Evolutionary conservation across 30 jellyfish, hydroid and myxozoan genomes (phyloP).

Genomic region (Chrysaora quinquecirrha): DNA sequence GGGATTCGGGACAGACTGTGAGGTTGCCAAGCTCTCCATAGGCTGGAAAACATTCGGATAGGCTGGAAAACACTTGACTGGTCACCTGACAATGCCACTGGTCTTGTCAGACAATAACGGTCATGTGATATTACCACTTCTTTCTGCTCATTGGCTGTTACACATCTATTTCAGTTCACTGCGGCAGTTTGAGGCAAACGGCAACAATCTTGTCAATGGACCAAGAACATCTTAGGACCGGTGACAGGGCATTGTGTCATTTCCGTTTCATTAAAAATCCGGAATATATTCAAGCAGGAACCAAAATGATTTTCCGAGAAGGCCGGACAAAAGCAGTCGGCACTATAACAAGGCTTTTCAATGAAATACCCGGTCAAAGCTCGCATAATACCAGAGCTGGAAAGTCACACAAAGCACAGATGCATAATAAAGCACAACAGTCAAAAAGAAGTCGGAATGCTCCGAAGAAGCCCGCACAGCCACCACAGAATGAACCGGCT

Average conservation of each 20-base stretch:
- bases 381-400: slow-evolving; percentile 84
- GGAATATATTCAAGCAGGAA: slow-evolving; percentile 83
- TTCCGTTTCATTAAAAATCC: slow-evolving; percentile 94
- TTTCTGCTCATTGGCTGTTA: too few relatives aligned
- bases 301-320: slow-evolving; percentile 96
- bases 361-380: slow-evolving; percentile 83
- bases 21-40: too few relatives aligned
- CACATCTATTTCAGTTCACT: slow-evolving; percentile 81
- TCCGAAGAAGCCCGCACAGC: slow-evolving; percentile 24
- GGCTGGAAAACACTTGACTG: too few relatives aligned
- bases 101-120: too few relatives aligned
- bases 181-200: slow-evolving; percentile 96
- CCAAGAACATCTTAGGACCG: slow-evolving; percentile 88
- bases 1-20: too few relatives aligned
- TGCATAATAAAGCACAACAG: slow-evolving; percentile 92
- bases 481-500: slow-evolving; percentile 1
- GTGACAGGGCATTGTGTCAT: slow-evolving; percentile 95
- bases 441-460: slow-evolving; percentile 58
- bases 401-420: slow-evolving; percentile 85
- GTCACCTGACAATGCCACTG: too few relatives aligned
- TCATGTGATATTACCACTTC: too few relatives aligned
- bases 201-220: slow-evolving; percentile 92
- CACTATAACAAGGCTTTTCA: slow-evolving; percentile 75
- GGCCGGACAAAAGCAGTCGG: slow-evolving; percentile 99
- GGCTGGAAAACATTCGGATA: too few relatives aligned